These are phyloP conservation scores for Drosophila histrio DNA, from an alignment of 2,888 invertebrate species.

Conservation along the genomic window DNA sequence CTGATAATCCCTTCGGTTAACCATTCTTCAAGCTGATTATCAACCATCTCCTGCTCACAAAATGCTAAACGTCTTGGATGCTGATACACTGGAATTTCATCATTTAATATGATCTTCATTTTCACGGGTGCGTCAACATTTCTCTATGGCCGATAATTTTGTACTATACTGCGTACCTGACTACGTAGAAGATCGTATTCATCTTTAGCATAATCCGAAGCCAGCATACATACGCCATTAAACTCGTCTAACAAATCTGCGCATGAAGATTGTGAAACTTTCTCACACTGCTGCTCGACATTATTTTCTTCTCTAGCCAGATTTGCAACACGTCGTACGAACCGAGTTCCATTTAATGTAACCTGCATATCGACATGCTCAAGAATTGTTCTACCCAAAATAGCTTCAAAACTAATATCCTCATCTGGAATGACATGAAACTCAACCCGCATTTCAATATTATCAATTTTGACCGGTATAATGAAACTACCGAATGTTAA, in stretches of 20 bases:
- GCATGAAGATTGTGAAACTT: too few species aligned
- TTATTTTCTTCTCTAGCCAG: too few species aligned
- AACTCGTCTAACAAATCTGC: too few species aligned
- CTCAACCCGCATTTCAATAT: background rate
- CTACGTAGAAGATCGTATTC: too few species aligned
- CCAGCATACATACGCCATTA: too few species aligned
- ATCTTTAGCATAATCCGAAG: too few species aligned
- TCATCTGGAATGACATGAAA: background rate
- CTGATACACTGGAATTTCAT: constrained; percentile 7
- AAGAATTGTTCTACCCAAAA: background rate
- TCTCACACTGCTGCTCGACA: too few species aligned
- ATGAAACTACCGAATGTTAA: background rate
- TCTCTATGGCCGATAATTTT: background rate
- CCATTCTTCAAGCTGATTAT: constrained; percentile 13
- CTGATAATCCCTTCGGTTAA: background rate
- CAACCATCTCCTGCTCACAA: background rate
- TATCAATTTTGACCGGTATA: background rate
- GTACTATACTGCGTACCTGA: background rate
- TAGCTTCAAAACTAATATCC: background rate
- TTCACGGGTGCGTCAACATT: background rate
- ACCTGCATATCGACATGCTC: background rate
- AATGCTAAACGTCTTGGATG: constrained; percentile 2
- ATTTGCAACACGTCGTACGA: too few species aligned
- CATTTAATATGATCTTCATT: background rate
- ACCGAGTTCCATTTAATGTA: too few species aligned